Evolutionary conservation across 2,888 invertebrate genomes (phyloP), one percentile per base, ranked within the genome.

Genomic region (Harpalus rubripes): DNA sequence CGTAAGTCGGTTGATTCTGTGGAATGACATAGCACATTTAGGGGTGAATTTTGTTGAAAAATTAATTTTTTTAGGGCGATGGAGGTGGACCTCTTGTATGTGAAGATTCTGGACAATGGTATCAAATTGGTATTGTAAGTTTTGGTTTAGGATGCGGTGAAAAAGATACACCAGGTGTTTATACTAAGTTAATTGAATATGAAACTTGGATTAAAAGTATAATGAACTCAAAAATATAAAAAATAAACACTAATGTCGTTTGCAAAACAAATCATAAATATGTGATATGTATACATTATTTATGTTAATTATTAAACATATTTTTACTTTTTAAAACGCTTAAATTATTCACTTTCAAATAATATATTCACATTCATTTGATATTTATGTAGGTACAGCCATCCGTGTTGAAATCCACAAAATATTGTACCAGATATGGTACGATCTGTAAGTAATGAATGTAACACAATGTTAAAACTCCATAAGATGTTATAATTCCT

Each of bases 121-220:
- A 72, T 58, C 84, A 85, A 68, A 39, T 85, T 16, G 84, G 84
- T 26, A 59, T 85, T 56, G 84, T 85, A 52, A 85, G 84, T 44
- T 85, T 85, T 80, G 84, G 84, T n/a, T 32, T 85, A 41, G 84
- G 84, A 7, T 85, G 84, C 12, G 84, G 84, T 4, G 80, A 85
- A 58, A 79, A 41, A n/a, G 84, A 85, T 41, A 80, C 79, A 18
- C 84, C 84, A 41, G 84, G 84, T 7, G 59, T 85, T 68, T 85
- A 85, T 80, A 85, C 84, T 16, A 85, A 85, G 56, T 80, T 85
- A 85, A 59, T 56, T 80, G 80, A 65, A 26, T 85, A 44, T 68
- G 79, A 79, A 79, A 79, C n/a, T 5, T 85, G 84, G 84, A 80
- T 85, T 41, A 26, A 52, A 16, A 32, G 56, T 85, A 56, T 68